phyloP scores from a whole-genome alignment of 1,140 invertebrate species.

The Listronotus bonariensis region DNA sequence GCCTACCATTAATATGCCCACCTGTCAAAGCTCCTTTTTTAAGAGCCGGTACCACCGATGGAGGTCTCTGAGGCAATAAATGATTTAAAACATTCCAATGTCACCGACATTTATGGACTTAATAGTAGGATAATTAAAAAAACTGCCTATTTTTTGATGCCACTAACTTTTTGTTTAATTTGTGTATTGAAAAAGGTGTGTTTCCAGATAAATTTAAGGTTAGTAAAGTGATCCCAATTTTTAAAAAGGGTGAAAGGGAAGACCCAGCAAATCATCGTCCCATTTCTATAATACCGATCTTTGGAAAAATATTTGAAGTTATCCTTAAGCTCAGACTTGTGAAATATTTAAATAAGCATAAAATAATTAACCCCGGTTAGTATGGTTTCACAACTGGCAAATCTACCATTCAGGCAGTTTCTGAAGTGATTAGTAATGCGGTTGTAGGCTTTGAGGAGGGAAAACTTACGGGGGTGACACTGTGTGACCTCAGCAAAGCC shows the following conservation, averaged over 20 bases:
- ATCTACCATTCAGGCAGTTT: constrained; percentile 31
- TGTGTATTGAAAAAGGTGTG: constrained; percentile 13
- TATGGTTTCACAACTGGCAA: constrained; percentile 33
- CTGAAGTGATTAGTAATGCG: constrained; percentile 21
- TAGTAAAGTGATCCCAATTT: constrained; percentile 33
- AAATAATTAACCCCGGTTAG: constrained; percentile 31
- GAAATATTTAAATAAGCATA: constrained; percentile 25
- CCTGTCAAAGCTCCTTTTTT: no score
- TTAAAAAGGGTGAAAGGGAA: constrained; percentile 35
- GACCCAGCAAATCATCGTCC: constrained; percentile 34
- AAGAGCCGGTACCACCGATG: no score
- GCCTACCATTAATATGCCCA: no score
- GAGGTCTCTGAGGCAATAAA: neutral
- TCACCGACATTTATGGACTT: neutral
- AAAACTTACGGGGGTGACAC: constrained; percentile 6
- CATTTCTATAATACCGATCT: constrained; percentile 30
- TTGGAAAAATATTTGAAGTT: constrained; percentile 39
- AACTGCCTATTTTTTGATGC: neutral
- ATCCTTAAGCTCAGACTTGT: constrained; percentile 31
- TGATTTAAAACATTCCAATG: neutral
- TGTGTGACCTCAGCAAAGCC: constrained; percentile 32
- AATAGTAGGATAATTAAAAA: constrained; percentile 7
- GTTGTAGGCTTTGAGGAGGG: constrained; percentile 22
- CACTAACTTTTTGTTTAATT: constrained; percentile 26
- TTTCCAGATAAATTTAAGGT: constrained; percentile 39